Conservation (phyloP, 1,140 invertebrate genomes). For the Plodia interpunctella region DNA sequence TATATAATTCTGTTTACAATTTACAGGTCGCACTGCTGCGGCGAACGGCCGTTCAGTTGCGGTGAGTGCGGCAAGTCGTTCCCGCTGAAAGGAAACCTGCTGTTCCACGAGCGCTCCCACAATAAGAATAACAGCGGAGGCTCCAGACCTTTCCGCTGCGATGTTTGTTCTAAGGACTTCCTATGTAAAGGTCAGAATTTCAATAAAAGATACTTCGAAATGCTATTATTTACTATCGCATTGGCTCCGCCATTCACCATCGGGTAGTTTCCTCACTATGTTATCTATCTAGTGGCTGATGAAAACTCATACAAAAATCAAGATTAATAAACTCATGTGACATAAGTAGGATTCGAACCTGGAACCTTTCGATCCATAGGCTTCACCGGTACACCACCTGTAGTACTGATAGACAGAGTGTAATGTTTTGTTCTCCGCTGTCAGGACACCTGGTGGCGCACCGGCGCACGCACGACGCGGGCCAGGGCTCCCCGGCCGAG, state of each 20-base stretch:
- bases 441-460: slow-evolving; percentile 90
- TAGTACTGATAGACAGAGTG: no score
- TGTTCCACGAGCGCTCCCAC: slow-evolving; percentile 97
- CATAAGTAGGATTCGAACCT: no score
- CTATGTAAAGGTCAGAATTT: slow-evolving; percentile 89
- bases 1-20: not conserved
- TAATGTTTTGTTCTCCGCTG: slow-evolving; percentile 1
- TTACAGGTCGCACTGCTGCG: slow-evolving; percentile 87
- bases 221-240: no score
- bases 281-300: no score
- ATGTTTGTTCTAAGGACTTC: slow-evolving; percentile 97
- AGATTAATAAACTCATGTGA: no score
- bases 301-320: no score
- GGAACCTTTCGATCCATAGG: no score
- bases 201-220: not conserved
- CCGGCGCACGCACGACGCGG: slow-evolving; percentile 91
- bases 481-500: slow-evolving; percentile 14
- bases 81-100: slow-evolving; percentile 91
- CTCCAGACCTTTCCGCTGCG: slow-evolving; percentile 95
- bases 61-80: slow-evolving; percentile 91
- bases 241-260: no score
- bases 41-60: slow-evolving; percentile 89
- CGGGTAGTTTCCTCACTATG: no score
- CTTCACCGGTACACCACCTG: no score
- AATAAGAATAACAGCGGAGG: slow-evolving; percentile 87